Base-by-base conservation (phyloP, 2,888 invertebrate genomes). In the Calameuta idolon region DNA sequence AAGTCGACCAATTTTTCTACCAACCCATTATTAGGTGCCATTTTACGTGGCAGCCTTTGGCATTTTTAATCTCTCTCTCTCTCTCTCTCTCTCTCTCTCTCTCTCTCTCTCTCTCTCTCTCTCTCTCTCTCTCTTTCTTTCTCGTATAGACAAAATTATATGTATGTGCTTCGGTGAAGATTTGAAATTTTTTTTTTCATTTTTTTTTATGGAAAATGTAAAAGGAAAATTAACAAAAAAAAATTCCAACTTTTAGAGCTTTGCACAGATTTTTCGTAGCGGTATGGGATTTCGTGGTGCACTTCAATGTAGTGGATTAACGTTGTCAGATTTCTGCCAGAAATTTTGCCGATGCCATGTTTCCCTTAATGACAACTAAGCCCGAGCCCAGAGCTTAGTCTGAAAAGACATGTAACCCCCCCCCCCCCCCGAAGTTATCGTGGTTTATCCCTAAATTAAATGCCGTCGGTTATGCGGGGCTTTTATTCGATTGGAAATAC, bases 401-500 rank as follows among this genome's bases (percentile, higher is more conserved):
- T 55, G 55, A 55, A 55, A 55, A 55, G 23, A 55, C 9, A 23
- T 9, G 15, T 23, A 23, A 23, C 33, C 33, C 4, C 33, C 33
- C 33, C 33, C 3, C 33, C 33, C 3, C 30, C 71, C 31, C 31
- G 81, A 83, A 83, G 76, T 80, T 80, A 80, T 79, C 80, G 80
- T 76, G 82, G 85, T 83, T 87, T 84, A 87, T 86, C 84, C 84
- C 81, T 84, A 87, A 89, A 87, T 89, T 86, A 87, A 87, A 87
- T 84, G 87, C 83, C 81, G 85, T 85, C 85, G 85, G 85, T 88
- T 87, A 84, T 84, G 83, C 81, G 76, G 23, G 23, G 85, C 83
- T 87, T 88, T 88, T 84, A 88, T 89, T 88, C 86, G 87, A 89
- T 89, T 89, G 87, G 85, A 87, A 87, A 89, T 89, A 86, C 87